Evolutionary conservation across 1,140 invertebrate genomes (phyloP).

Genomic region (Zaprionus gabonicus): DNA sequence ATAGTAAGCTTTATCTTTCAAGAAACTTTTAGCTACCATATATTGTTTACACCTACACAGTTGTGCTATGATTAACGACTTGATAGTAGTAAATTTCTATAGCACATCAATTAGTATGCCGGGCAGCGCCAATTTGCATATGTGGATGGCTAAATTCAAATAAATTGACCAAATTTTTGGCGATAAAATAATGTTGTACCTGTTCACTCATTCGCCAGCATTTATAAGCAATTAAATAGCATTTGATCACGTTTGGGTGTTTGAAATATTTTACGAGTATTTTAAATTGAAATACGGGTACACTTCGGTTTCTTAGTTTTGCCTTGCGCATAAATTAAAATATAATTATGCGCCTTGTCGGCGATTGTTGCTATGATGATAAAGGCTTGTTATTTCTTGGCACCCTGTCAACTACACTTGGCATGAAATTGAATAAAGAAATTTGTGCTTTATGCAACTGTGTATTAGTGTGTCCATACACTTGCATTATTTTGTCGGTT

Average conservation of each 20-base stretch:
- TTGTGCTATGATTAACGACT: no score
- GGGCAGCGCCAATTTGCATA: slow-evolving; percentile 30
- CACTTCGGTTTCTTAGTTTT: slow-evolving; percentile 45
- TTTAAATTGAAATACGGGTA: slow-evolving; percentile 54
- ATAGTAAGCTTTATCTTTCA: no score
- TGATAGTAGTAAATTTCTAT: no score
- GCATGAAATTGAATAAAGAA: slow-evolving; percentile 28
- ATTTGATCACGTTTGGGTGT: slow-evolving; percentile 63
- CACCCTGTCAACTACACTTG: slow-evolving; percentile 54
- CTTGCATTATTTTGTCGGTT: slow-evolving; percentile 37
- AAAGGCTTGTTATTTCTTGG: slow-evolving; percentile 60
- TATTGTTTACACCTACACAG: no score
- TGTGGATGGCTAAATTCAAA: slow-evolving; percentile 56
- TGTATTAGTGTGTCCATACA: slow-evolving; percentile 26
- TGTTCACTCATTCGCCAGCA: slow-evolving; percentile 9
- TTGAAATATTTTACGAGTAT: slow-evolving; percentile 73
- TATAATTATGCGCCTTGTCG: slow-evolving; percentile 79
- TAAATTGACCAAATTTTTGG: slow-evolving; percentile 71
- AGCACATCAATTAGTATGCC: slow-evolving; percentile 50
- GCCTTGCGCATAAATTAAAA: slow-evolving; percentile 72
- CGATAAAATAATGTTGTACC: slow-evolving; percentile 38
- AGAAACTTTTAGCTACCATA: no score
- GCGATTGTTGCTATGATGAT: slow-evolving; percentile 69
- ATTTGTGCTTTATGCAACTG: slow-evolving; percentile 18
- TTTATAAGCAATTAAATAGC: slow-evolving; percentile 43